Conservation (phyloP, 2,113 vertebrate genomes). For the Uropsilus gracilis region DNA sequence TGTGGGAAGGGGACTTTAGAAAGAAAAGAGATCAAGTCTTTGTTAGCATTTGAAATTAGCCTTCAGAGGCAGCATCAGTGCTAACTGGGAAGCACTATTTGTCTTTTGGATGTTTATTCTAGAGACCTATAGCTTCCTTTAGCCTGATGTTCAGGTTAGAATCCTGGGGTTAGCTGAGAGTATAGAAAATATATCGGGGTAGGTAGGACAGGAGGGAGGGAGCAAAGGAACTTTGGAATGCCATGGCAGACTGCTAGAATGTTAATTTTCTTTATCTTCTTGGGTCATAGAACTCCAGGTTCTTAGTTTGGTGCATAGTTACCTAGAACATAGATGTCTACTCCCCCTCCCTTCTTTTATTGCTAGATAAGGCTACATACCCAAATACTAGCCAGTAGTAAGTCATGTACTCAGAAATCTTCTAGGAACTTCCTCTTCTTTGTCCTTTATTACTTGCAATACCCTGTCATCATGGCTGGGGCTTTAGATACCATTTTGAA, state of each 20-base stretch:
- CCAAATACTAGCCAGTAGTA: neutral
- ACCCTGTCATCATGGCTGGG: neutral
- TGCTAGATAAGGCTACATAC: neutral
- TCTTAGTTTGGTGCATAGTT: neutral
- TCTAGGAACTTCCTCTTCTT: neutral
- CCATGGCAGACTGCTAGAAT: neutral
- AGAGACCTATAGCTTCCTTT: neutral
- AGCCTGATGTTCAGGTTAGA: neutral
- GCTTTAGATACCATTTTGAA: neutral
- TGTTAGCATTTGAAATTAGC: neutral
- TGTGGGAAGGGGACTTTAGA: neutral
- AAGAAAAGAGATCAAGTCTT: slow-evolving; percentile 8
- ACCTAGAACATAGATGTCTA: neutral
- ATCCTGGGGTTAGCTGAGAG: neutral
- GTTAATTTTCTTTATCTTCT: neutral
- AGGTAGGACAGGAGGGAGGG: neutral
- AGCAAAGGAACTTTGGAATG: neutral
- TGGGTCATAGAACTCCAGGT: neutral
- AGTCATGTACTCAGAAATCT: neutral
- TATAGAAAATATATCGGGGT: neutral
- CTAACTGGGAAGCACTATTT: slow-evolving; percentile 17
- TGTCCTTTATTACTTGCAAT: neutral
- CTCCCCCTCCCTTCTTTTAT: neutral
- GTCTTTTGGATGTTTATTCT: neutral
- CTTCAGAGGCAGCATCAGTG: neutral